Conservation (phyloP, 2,113 vertebrate species). For the Gavialis gangeticus region DNA sequence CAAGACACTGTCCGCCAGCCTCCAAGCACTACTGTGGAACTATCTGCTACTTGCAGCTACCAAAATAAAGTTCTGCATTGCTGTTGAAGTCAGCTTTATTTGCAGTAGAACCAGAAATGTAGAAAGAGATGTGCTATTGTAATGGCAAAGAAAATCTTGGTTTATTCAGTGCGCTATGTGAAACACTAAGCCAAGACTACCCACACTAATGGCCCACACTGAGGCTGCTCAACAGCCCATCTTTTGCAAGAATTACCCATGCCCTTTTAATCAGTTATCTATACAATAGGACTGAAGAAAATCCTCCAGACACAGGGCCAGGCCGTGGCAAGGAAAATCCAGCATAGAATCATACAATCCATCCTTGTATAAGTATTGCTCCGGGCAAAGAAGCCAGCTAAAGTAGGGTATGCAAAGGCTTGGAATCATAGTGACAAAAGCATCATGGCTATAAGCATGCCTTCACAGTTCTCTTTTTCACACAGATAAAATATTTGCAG, state of each 20-base stretch:
- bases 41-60: background rate
- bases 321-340: no score
- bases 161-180: background rate
- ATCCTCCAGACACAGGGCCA: background rate
- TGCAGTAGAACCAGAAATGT: background rate
- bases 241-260: background rate
- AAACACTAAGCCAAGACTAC: no score
- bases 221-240: background rate
- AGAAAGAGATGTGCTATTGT: background rate
- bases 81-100: background rate
- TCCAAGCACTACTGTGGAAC: background rate
- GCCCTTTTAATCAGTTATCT: background rate
- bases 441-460: background rate
- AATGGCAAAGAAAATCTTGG: background rate
- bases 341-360: background rate
- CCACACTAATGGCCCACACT: no score
- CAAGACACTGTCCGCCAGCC: background rate
- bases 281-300: background rate
- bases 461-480: background rate
- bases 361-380: background rate
- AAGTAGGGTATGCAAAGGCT: background rate
- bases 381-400: background rate
- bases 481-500: background rate
- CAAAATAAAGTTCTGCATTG: background rate
- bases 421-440: background rate